Conservation (phyloP, 2,888 invertebrate genomes). For the Lathronympha strigana region DNA sequence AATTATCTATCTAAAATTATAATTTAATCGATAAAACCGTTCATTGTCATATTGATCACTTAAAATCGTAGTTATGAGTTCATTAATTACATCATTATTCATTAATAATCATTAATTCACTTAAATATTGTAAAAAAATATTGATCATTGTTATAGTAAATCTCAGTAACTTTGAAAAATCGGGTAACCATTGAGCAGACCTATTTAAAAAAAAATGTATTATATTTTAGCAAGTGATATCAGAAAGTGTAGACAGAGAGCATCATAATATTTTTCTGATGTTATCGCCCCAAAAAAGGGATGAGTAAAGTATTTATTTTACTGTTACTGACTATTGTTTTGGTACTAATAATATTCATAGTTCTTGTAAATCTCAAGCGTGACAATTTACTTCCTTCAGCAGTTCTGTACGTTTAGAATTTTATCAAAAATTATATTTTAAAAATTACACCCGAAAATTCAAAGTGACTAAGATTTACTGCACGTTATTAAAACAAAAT, state of each 20-base stretch:
- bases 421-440: neutral
- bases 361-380: no score
- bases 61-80: constrained; percentile 50
- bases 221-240: no score
- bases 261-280: no score
- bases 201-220: no score
- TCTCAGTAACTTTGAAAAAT: neutral
- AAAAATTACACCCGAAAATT: neutral
- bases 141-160: constrained; percentile 33
- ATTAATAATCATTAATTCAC: constrained; percentile 44
- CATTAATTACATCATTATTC: constrained; percentile 45
- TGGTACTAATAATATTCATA: no score
- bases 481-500: constrained; percentile 43
- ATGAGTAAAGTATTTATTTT: no score
- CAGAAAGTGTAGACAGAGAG: no score
- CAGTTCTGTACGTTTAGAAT: no score
- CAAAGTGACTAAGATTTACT: neutral
- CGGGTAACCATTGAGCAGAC: neutral
- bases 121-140: constrained; percentile 49
- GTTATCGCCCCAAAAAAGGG: no score
- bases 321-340: no score
- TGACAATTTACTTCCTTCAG: no score
- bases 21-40: constrained; percentile 46
- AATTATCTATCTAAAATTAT: constrained; percentile 46
- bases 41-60: constrained; percentile 49